Percentiles rank a stretch among this genome's conserved stretches.
Evolutionary conservation across 1,140 invertebrate species (phyloP).

Genomic region (Sinella curviseta): DNA sequence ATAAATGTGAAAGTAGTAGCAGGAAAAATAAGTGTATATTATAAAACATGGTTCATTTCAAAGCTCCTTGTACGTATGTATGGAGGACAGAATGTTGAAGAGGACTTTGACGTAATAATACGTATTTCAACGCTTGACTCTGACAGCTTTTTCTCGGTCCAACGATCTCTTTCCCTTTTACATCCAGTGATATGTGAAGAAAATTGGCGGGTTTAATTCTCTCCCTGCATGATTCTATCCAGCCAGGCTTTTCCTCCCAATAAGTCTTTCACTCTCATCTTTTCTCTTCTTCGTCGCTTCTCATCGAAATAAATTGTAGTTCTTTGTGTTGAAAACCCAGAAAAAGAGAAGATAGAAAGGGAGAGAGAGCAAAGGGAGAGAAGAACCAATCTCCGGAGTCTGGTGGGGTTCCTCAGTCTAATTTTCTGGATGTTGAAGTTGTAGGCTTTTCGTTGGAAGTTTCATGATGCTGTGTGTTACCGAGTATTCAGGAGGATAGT

Average conservation of each 20-base stretch:
- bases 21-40: too few species aligned
- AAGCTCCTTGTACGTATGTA: too few species aligned
- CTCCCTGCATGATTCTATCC: slow-evolving; percentile 37
- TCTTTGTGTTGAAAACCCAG: slow-evolving; percentile 23
- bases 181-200: slow-evolving; percentile 44
- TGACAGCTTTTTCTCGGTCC: slow-evolving; percentile 45
- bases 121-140: slow-evolving; percentile 40
- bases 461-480: too few species aligned
- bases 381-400: slow-evolving; percentile 26
- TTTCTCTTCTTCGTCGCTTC: slow-evolving; percentile 3
- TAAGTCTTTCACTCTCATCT: not conserved
- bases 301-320: slow-evolving; percentile 19
- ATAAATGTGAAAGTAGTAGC: too few species aligned
- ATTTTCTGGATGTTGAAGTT: slow-evolving; percentile 16
- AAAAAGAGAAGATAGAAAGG: not conserved
- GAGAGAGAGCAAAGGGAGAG: not conserved
- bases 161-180: slow-evolving; percentile 38
- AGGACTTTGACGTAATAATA: too few species aligned
- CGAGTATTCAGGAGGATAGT: too few species aligned
- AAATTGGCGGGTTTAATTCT: slow-evolving; percentile 47
- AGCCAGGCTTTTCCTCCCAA: not conserved
- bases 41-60: too few species aligned
- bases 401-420: slow-evolving; percentile 19
- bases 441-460: not conserved
- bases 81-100: not conserved